These are phyloP conservation scores for Lepeophtheirus salmonis DNA, from an alignment of 1,140 invertebrate species.

Conservation along the genomic window DNA sequence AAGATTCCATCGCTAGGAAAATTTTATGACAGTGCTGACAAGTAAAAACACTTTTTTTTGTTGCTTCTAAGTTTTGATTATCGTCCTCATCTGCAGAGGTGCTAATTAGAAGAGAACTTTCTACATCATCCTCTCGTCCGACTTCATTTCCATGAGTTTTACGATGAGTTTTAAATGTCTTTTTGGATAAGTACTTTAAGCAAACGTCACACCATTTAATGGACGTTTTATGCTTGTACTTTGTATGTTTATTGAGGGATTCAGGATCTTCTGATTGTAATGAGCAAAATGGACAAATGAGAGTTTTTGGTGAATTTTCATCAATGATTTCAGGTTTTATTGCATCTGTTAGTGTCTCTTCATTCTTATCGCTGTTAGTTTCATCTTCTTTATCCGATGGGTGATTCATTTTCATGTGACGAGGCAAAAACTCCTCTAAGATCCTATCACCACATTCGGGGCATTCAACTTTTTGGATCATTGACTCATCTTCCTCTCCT, in stretches of 20 bases:
- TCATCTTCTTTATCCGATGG: neutral
- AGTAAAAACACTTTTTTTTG: neutral
- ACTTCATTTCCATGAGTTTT: neutral
- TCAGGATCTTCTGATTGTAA: neutral
- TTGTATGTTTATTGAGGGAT: neutral
- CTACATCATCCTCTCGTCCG: neutral
- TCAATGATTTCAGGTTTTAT: neutral
- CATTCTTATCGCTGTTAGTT: neutral
- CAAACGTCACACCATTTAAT: constrained; percentile 5
- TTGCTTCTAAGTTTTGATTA: neutral
- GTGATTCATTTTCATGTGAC: constrained; percentile 3
- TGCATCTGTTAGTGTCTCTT: neutral
- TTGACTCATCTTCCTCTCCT: neutral
- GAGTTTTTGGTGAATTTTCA: neutral
- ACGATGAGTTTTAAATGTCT: neutral
- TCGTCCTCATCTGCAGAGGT: neutral
- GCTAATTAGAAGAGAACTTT: neutral
- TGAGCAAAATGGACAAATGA: constrained; percentile 11
- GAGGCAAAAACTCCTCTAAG: neutral
- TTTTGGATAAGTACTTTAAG: neutral
- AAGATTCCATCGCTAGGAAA: neutral
- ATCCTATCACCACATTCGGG: neutral
- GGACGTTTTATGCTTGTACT: constrained; percentile 3
- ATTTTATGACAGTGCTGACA: neutral
- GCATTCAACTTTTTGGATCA: neutral